phyloP scores from a whole-genome alignment of 2,888 invertebrate species.

The Adineta ricciae region DNA sequence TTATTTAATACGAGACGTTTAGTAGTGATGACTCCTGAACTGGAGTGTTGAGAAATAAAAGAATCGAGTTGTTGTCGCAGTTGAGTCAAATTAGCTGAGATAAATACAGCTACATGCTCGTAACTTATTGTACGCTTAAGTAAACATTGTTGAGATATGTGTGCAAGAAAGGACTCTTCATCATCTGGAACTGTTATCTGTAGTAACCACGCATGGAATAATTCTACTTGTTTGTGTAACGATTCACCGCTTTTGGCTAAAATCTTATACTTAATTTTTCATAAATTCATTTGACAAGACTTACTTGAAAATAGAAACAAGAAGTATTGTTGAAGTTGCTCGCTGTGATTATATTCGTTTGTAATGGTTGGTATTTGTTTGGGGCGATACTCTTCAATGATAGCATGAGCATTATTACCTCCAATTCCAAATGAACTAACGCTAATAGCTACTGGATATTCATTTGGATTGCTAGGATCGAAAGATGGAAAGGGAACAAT shows the following conservation, averaged over 20 bases:
- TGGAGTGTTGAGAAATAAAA: neutral
- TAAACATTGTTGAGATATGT: neutral
- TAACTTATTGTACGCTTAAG: neutral
- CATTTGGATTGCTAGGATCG: neutral
- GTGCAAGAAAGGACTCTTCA: neutral
- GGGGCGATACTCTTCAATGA: constrained; percentile 35
- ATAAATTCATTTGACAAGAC: too few relatives aligned
- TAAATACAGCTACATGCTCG: neutral
- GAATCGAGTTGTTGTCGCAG: neutral
- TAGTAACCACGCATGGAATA: neutral
- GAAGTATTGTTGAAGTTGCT: too few relatives aligned
- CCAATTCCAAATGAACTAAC: constrained; percentile 42
- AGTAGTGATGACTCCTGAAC: too few relatives aligned
- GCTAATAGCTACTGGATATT: constrained; percentile 36
- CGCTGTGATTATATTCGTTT: too few relatives aligned
- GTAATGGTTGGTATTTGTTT: too few relatives aligned
- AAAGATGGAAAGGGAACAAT: constrained; percentile 28
- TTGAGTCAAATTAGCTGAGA: neutral
- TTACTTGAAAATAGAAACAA: too few relatives aligned
- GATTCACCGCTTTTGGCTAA: neutral
- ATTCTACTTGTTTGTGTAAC: neutral
- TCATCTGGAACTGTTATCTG: neutral
- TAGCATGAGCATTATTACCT: constrained; percentile 40
- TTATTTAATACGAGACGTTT: too few relatives aligned
- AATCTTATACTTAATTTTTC: neutral